Base-by-base conservation (phyloP, 1,140 invertebrate genomes). In the Eciton burchellii region DNA sequence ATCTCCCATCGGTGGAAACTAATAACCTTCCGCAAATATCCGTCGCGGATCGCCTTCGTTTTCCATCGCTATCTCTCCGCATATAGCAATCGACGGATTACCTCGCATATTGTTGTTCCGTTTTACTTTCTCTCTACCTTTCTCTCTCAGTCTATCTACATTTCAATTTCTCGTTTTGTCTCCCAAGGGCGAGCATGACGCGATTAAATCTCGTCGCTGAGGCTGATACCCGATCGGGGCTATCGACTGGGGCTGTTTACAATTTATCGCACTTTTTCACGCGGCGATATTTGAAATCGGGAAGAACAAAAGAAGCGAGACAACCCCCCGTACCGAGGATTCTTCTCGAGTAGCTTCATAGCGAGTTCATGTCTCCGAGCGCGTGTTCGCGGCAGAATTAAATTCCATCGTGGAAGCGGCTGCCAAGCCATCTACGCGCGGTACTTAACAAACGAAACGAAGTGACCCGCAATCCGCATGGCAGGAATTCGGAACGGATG, bases 381-480 rank as follows among this genome's bases (percentile, higher is more conserved):
- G 74, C 74, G 74, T 79, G 74, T 79, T 63, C 47, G 12, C 19
- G 16, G 29, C 63, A 79, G 74, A 45, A 79, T 70, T 79, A 45
- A 79, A 79, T 79, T 52, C 65, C 35, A 12, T 56, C 35, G 24
- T 35, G 49, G 11, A 47, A 70, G n/a, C 56, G 63, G 49, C 43
- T 79, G 35, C 29, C 24, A 16, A 26, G 35, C 52, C 24, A 24
- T 16, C 19, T 26, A 6, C 52, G 19, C 16, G 74, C 14, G 74
- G 56, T 54, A 79, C 41, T 79, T 79, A 70, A 79, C 49, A 79
- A 70, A 79, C 63, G 74, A 68, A 79, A 79, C 49, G 49, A 79
- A 79, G 16, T 70, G 74, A 70, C 49, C 59, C 16, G 47, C 57
- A 63, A 66, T 60, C 26, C 12, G 16, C 49, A 8, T 79, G 74